Evolutionary conservation across 2,113 vertebrate species (phyloP).

Genomic region (Pelecanoides urinatrix): DNA sequence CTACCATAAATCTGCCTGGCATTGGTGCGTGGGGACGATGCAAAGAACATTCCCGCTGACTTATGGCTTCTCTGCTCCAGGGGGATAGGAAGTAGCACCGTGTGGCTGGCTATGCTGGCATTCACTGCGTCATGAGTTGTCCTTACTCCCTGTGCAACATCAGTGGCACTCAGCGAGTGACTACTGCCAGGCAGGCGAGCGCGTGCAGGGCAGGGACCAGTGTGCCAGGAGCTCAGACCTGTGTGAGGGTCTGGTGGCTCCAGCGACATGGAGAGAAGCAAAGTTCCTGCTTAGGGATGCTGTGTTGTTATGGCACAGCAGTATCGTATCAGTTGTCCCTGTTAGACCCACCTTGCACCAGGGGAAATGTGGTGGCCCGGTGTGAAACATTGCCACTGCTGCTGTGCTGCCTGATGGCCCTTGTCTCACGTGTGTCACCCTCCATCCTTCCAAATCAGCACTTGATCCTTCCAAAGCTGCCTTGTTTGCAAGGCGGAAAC

Average conservation of each 20-base stretch:
- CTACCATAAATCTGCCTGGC: not conserved
- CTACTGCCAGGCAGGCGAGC: not conserved
- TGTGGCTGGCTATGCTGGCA: not conserved
- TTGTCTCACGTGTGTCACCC: not conserved
- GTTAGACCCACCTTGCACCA: not conserved
- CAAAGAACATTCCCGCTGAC: not conserved
- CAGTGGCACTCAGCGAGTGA: not conserved
- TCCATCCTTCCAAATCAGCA: not conserved
- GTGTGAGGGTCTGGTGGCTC: not conserved
- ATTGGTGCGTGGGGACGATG: not conserved
- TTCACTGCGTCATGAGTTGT: not conserved
- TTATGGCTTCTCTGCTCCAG: not conserved
- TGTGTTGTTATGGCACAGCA: rapidly evolving
- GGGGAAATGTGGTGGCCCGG: not conserved
- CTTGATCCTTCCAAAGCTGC: not conserved
- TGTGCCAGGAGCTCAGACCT: not conserved
- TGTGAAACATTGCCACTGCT: not conserved
- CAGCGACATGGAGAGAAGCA: not conserved
- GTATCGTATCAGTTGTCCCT: rapidly evolving
- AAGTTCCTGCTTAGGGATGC: not conserved
- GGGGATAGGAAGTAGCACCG: not conserved
- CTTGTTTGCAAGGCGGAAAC: not conserved
- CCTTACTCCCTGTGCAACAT: not conserved
- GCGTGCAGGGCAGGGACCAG: not conserved
- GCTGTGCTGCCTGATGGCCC: not conserved